These are phyloP conservation scores for Lottia scabra DNA, from an alignment of 2,888 invertebrate species.

Conservation along the genomic window DNA sequence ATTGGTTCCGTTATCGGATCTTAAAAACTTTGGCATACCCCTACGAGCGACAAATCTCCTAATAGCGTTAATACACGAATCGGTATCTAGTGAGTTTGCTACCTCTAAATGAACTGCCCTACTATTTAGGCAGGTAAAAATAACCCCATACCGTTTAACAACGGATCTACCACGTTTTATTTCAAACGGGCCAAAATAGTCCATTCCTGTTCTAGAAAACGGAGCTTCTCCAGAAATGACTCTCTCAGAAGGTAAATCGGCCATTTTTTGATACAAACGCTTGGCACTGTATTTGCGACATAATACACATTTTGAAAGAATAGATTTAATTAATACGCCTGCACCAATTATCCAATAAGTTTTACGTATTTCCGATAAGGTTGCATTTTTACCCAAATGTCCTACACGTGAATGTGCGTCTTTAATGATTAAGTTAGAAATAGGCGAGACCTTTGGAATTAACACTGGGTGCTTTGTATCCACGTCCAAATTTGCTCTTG, in stretches of 20 bases:
- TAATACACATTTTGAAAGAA: constrained; percentile 20
- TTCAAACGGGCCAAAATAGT: constrained; percentile 38
- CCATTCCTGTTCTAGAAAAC: constrained; percentile 31
- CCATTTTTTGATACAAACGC: constrained; percentile 27
- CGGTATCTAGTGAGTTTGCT: constrained; percentile 24
- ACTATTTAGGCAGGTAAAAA: constrained; percentile 33
- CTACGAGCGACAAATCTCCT: constrained; percentile 25
- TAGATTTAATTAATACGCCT: constrained; percentile 14
- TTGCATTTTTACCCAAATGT: constrained; percentile 30
- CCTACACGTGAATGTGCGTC: constrained; percentile 19
- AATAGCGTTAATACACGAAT: constrained; percentile 31
- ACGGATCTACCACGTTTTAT: constrained; percentile 27
- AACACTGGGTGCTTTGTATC: constrained; percentile 23
- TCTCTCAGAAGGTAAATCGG: constrained; percentile 24
- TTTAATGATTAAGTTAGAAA: constrained; percentile 23
- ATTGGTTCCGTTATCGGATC: constrained; percentile 30
- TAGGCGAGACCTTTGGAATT: constrained; percentile 21
- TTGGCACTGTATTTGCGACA: constrained; percentile 18
- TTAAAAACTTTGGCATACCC: constrained; percentile 8
- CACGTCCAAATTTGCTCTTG: constrained; percentile 9
- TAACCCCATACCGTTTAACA: constrained; percentile 33
- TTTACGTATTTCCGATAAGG: constrained; percentile 18
- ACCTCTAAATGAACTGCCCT: constrained; percentile 32
- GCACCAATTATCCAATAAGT: constrained; percentile 27
- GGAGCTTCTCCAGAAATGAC: constrained; percentile 24